Evolutionary conservation across 2,113 vertebrate species (phyloP).

Genomic region (Dendrocopos noguchii): DNA sequence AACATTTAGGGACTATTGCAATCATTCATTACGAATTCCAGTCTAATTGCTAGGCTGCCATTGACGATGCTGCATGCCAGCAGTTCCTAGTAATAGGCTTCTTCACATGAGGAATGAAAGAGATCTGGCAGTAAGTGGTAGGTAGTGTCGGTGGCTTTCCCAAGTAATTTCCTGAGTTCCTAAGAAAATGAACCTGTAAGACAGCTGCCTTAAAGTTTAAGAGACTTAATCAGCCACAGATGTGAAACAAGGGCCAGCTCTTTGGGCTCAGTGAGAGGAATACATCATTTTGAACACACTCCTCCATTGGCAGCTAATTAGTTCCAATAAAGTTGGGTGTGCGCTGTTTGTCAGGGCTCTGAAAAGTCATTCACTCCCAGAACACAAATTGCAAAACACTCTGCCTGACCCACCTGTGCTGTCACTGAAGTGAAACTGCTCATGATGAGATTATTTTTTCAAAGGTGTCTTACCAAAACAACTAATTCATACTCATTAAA

Average conservation of each 20-base stretch:
- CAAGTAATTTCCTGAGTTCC: conserved; percentile 61
- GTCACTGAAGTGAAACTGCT: neutral
- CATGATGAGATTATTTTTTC: neutral
- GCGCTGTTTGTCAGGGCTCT: neutral
- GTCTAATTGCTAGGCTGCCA: conserved; percentile 32
- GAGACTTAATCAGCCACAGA: conserved; percentile 65
- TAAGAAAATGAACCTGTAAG: conserved; percentile 60
- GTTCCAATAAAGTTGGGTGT: conserved; percentile 26
- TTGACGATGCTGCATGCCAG: neutral
- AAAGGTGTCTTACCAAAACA: neutral
- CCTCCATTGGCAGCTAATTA: conserved; percentile 46
- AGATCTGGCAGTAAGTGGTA: conserved; percentile 64
- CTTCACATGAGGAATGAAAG: conserved; percentile 32
- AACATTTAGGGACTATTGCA: neutral
- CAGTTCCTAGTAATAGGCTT: neutral
- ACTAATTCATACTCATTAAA: neutral
- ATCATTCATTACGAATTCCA: conserved; percentile 31
- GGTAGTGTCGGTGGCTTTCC: conserved; percentile 68
- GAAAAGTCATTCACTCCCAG: neutral
- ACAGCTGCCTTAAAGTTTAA: conserved; percentile 51
- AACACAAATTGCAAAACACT: neutral
- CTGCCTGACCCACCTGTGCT: neutral
- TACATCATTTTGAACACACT: conserved; percentile 42
- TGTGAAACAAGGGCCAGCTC: conserved; percentile 44
- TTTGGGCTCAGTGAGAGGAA: neutral